These are phyloP conservation scores for Petromus typicus DNA, from an alignment of 2,113 vertebrate genomes.

Conservation along the genomic window DNA sequence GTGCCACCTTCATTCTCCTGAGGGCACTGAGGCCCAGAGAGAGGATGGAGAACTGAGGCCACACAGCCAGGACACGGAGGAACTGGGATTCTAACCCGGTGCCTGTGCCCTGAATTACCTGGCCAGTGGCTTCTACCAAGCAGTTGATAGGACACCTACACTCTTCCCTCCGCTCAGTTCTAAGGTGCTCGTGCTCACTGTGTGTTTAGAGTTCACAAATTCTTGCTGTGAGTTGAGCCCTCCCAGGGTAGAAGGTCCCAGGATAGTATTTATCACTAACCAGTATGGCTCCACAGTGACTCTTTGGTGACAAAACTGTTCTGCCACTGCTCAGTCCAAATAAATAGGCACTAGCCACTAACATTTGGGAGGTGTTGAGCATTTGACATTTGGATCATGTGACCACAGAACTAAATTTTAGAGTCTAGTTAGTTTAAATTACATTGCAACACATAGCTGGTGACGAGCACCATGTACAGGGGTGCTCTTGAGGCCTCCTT, in stretches of 20 bases:
- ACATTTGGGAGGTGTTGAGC: neutral
- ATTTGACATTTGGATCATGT: neutral
- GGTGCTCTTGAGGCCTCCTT: neutral
- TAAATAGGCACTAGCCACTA: neutral
- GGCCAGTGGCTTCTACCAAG: neutral
- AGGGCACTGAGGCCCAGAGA: neutral
- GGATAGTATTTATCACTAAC: neutral
- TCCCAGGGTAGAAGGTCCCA: neutral
- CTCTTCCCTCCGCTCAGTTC: neutral
- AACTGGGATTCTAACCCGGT: neutral
- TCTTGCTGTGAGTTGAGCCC: neutral
- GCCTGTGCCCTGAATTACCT: neutral
- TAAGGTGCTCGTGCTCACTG: neutral
- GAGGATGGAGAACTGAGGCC: neutral
- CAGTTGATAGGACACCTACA: neutral
- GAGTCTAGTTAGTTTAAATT: slow-evolving; percentile 2
- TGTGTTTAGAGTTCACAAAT: neutral
- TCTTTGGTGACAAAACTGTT: neutral
- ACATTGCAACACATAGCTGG: neutral
- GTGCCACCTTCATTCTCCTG: neutral
- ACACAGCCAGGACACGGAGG: neutral
- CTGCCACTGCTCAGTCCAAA: neutral
- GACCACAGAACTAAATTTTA: neutral
- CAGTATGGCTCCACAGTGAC: neutral
- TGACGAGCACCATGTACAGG: neutral